A percentile compares a stretch with the other conserved stretches of the same genome.
Evolutionary conservation across 2,888 invertebrate genomes (phyloP).

Genomic region (Fragum fragum): DNA sequence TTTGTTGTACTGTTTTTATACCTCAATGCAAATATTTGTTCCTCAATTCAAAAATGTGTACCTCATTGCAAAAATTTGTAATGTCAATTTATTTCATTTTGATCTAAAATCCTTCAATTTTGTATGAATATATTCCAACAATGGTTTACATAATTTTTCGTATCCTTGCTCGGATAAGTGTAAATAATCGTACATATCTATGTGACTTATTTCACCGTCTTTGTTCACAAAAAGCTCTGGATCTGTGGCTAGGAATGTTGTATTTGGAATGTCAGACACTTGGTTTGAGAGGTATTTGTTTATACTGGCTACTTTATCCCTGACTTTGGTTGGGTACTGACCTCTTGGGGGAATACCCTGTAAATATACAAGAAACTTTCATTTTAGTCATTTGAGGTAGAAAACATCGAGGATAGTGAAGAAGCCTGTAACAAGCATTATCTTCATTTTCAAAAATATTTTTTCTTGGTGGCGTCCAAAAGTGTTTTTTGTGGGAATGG

Average conservation of each 20-base stretch:
- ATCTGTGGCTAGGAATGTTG: conserved; percentile 93
- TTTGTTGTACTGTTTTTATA: too few species aligned
- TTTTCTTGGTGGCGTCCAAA: too few species aligned
- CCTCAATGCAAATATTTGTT: too few species aligned
- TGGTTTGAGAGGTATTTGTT: conserved; percentile 92
- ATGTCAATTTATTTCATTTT: too few species aligned
- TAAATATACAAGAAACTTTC: conserved; percentile 81
- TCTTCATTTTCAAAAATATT: too few species aligned
- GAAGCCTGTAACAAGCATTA: too few species aligned
- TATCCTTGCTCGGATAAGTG: conserved; percentile 94
- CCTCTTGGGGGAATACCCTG: conserved; percentile 96
- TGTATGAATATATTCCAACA: conserved; percentile 84
- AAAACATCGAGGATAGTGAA: too few species aligned
- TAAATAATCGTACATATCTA: conserved; percentile 97
- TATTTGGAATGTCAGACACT: conserved; percentile 89
- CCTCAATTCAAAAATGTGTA: too few species aligned
- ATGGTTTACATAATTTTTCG: conserved; percentile 89
- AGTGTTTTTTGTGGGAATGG: too few species aligned
- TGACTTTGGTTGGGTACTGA: conserved; percentile 93
- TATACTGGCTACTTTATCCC: conserved; percentile 92
- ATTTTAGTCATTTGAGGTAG: too few species aligned
- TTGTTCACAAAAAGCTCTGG: conserved; percentile 89
- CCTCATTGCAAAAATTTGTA: too few species aligned
- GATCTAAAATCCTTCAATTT: conserved; percentile 71
- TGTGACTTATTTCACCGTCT: conserved; percentile 92